Evolutionary conservation across 2,888 invertebrate species (phyloP).

Genomic region (Marronus borbonicus): DNA sequence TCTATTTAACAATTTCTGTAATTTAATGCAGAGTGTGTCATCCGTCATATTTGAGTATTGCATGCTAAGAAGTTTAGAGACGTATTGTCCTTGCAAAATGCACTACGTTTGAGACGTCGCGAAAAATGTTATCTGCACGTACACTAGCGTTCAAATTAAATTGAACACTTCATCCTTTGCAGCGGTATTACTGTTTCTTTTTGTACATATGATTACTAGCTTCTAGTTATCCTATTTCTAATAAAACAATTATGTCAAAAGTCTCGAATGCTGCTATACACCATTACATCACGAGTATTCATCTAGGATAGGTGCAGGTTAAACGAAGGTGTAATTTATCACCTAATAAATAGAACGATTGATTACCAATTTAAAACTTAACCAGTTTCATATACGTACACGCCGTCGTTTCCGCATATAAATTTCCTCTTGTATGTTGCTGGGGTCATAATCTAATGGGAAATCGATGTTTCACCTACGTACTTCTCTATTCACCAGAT

Average conservation of each 20-base stretch:
- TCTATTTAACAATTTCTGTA: conserved; percentile 10
- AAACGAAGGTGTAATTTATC: conserved; percentile 10
- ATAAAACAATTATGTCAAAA: too few relatives aligned
- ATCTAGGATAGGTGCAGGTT: background rate
- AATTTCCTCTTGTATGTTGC: conserved; percentile 17
- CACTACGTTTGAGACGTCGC: too few relatives aligned
- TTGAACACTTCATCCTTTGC: too few relatives aligned
- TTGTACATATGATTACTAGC: too few relatives aligned
- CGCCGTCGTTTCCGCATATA: conserved; percentile 17
- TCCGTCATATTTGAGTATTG: too few relatives aligned
- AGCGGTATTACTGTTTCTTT: too few relatives aligned
- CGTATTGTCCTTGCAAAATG: too few relatives aligned
- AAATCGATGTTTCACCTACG: conserved; percentile 43
- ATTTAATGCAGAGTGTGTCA: background rate
- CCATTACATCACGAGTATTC: background rate
- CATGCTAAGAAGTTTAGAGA: too few relatives aligned
- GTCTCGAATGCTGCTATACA: background rate
- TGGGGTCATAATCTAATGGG: conserved; percentile 40
- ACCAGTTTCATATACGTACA: conserved; percentile 19
- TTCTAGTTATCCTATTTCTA: too few relatives aligned
- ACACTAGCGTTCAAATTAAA: too few relatives aligned
- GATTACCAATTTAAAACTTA: conserved; percentile 35
- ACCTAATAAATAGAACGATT: conserved; percentile 13
- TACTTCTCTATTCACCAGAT: conserved; percentile 32
- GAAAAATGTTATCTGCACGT: too few relatives aligned